Conservation (phyloP, 2,113 vertebrate genomes). For the Natator depressus region DNA sequence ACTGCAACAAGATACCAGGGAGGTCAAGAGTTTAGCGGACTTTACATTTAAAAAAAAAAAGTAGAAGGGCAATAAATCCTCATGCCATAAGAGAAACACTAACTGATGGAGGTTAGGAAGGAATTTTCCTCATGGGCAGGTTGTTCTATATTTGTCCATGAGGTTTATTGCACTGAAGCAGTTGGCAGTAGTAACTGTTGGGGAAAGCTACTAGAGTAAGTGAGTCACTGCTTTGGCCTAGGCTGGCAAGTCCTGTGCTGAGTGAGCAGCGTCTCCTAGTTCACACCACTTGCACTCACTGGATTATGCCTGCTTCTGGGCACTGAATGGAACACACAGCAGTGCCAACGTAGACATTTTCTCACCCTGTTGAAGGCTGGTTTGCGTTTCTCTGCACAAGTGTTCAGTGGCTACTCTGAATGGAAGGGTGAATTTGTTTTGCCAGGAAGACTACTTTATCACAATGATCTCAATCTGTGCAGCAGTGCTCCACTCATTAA, state of each 20-base stretch:
- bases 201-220: too few relatives aligned
- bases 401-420: not conserved
- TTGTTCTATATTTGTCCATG: not conserved
- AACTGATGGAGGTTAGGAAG: not conserved
- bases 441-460: not conserved
- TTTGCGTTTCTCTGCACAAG: too few relatives aligned
- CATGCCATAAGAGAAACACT: too few relatives aligned
- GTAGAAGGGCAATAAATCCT: not conserved
- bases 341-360: too few relatives aligned
- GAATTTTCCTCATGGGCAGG: not conserved
- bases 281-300: too few relatives aligned
- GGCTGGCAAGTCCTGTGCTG: not conserved
- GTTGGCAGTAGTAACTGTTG: not conserved
- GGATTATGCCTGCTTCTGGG: too few relatives aligned
- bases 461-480: not conserved
- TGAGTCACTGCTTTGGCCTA: not conserved
- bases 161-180: not conserved
- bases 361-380: too few relatives aligned
- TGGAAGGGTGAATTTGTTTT: not conserved
- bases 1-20: not conserved
- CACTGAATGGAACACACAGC: too few relatives aligned
- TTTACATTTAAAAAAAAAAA: not conserved
- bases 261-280: too few relatives aligned
- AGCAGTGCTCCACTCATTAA: not conserved
- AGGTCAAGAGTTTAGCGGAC: not conserved